Percentiles rank a stretch among this genome's conserved stretches.
Conservation (phyloP, 2,888 invertebrate species). For the Pasiphila rectangulata region DNA sequence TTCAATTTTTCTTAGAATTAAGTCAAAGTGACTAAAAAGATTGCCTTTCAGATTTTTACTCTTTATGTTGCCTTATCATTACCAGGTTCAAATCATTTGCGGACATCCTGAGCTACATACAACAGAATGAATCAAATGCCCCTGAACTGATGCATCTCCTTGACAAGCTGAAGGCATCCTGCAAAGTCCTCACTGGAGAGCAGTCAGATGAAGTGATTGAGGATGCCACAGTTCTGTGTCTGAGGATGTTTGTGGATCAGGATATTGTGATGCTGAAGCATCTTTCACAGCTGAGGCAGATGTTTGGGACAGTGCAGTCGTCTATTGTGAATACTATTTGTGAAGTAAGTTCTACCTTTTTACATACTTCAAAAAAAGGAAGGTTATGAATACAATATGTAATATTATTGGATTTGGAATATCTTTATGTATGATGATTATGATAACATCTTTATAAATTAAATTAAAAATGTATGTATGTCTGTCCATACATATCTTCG, state of each 20-base stretch:
- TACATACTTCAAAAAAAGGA: not conserved
- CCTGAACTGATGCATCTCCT: conserved; percentile 56
- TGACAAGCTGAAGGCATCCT: conserved; percentile 51
- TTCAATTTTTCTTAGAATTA: too few species aligned
- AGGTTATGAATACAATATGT: too few species aligned
- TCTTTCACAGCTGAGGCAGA: conserved; percentile 76
- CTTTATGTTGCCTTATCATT: conserved; percentile 4
- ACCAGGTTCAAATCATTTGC: conserved; percentile 73
- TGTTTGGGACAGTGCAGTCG: conserved; percentile 81
- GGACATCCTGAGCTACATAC: conserved; percentile 70
- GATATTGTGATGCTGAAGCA: conserved; percentile 81
- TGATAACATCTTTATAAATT: too few species aligned
- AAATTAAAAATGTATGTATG: too few species aligned
- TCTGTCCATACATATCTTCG: too few species aligned
- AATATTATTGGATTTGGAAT: too few species aligned
- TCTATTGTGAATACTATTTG: conserved; percentile 80
- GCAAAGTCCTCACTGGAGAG: conserved; percentile 76
- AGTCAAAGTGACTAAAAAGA: too few species aligned
- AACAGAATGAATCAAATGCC: conserved; percentile 54
- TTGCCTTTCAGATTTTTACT: too few species aligned
- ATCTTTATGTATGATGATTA: too few species aligned
- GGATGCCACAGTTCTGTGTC: conserved; percentile 82
- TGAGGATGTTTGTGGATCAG: conserved; percentile 83
- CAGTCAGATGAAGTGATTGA: conserved; percentile 81
- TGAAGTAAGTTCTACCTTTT: conserved; percentile 55